These are phyloP conservation scores for Poeciliopsis turneri DNA, from an alignment of 2,797 vertebrate species.

Conservation along the genomic window DNA sequence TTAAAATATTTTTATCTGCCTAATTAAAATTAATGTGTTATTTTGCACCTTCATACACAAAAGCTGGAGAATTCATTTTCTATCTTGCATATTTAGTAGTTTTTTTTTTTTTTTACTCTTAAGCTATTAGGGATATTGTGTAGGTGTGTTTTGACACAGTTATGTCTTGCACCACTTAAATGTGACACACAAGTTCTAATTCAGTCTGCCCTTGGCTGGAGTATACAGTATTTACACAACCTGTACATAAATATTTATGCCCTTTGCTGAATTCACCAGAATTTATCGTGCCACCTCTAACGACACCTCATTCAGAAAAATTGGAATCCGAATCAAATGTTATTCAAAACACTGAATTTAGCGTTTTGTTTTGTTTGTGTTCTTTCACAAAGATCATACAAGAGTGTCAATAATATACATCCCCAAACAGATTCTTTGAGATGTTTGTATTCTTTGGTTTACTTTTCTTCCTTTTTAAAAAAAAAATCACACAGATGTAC, in stretches of 20 bases:
- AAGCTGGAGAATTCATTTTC: neutral
- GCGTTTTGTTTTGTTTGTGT: neutral
- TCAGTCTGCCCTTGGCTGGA: slow-evolving; percentile 24
- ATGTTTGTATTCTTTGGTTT: neutral
- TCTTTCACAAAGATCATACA: neutral
- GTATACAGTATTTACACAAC: slow-evolving; percentile 14
- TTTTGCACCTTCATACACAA: neutral
- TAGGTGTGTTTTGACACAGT: slow-evolving; percentile 39
- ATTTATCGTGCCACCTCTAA: neutral
- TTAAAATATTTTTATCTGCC: neutral
- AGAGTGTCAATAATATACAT: neutral
- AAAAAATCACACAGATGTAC: neutral
- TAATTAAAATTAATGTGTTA: neutral
- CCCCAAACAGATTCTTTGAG: neutral
- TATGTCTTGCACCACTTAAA: slow-evolving; percentile 49
- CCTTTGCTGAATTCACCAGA: slow-evolving; percentile 16
- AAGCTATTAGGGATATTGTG: slow-evolving; percentile 19
- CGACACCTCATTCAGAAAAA: neutral
- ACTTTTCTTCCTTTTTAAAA: neutral
- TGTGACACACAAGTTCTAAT: slow-evolving; percentile 21
- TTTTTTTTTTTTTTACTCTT: neutral
- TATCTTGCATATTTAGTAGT: neutral
- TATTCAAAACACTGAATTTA: neutral
- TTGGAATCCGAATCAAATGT: neutral
- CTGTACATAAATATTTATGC: slow-evolving; percentile 14